phyloP scores from a whole-genome alignment of 2,888 invertebrate species.

The Cheilosia scutellata region DNA sequence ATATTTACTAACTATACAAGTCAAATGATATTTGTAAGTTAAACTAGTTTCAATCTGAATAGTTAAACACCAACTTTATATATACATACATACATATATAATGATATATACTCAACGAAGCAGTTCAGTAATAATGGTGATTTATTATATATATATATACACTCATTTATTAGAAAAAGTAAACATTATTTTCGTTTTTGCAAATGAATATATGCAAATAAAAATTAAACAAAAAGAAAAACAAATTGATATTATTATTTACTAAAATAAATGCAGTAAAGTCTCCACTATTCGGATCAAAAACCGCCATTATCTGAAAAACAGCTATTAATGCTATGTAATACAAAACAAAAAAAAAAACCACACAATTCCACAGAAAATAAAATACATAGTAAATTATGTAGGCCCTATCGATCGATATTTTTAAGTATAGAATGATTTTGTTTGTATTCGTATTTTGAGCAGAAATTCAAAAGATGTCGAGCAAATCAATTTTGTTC shows the following conservation, averaged over 20 bases:
- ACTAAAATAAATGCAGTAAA: conserved; percentile 13
- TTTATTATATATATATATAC: conserved; percentile 48
- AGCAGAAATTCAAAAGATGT: too few relatives aligned
- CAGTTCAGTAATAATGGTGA: conserved; percentile 48
- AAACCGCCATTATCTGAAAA: too few relatives aligned
- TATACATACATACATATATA: conserved; percentile 41
- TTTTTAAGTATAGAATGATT: too few relatives aligned
- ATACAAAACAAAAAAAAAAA: too few relatives aligned
- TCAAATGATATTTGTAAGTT: conserved; percentile 26
- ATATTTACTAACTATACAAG: conserved; percentile 31
- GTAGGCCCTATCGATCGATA: too few relatives aligned
- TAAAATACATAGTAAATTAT: too few relatives aligned
- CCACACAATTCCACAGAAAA: too few relatives aligned
- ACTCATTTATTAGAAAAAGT: conserved; percentile 47
- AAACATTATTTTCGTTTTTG: conserved; percentile 44
- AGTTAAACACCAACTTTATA: conserved; percentile 44
- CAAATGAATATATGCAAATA: conserved; percentile 44
- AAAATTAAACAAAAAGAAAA: conserved; percentile 26
- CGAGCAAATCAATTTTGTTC: too few relatives aligned
- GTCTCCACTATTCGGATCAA: conserved; percentile 7
- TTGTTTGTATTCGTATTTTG: too few relatives aligned
- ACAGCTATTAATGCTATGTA: too few relatives aligned
- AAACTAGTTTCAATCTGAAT: conserved; percentile 30
- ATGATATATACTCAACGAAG: conserved; percentile 49
- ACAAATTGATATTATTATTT: conserved; percentile 23